A percentile compares a stretch with the other conserved stretches of the same genome.
These are phyloP conservation scores for Lamproptera curius DNA, from an alignment of 2,888 invertebrate species.

Conservation along the genomic window DNA sequence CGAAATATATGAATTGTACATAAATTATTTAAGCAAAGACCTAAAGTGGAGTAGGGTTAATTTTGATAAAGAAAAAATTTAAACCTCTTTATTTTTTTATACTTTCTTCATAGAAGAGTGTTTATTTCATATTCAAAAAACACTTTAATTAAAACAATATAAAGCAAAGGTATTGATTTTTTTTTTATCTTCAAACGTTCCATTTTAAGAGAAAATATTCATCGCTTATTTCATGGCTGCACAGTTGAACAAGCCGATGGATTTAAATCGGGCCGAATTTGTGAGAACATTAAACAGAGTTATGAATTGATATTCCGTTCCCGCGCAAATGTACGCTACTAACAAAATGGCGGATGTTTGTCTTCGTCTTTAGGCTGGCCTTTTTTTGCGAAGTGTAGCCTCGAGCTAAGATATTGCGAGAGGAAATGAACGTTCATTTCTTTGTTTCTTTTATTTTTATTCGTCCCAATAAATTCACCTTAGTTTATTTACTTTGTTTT, in stretches of 20 bases:
- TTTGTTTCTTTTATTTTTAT: not conserved
- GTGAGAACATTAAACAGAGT: constrained; percentile 70
- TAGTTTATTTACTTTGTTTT: too few relatives aligned
- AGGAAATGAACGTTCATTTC: not conserved
- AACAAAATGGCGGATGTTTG: constrained; percentile 23
- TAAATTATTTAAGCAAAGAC: too few relatives aligned
- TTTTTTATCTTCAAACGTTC: too few relatives aligned
- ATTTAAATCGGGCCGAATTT: constrained; percentile 36
- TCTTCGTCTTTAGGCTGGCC: constrained; percentile 25
- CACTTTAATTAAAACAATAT: too few relatives aligned
- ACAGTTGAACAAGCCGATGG: constrained; percentile 27
- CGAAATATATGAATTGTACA: too few relatives aligned
- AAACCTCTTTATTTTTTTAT: too few relatives aligned
- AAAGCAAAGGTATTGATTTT: too few relatives aligned
- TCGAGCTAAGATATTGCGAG: not conserved
- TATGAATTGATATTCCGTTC: constrained; percentile 48
- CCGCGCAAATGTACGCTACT: constrained; percentile 7
- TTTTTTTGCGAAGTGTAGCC: constrained; percentile 11
- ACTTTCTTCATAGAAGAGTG: too few relatives aligned
- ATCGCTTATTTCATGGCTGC: constrained; percentile 34
- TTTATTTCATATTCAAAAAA: too few relatives aligned
- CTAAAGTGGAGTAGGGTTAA: too few relatives aligned
- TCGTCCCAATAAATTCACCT: not conserved
- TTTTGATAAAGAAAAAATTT: too few relatives aligned
- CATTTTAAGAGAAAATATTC: not conserved